Base-by-base conservation (phyloP, 2,113 vertebrate genomes). In the Eubucco bourcierii region DNA sequence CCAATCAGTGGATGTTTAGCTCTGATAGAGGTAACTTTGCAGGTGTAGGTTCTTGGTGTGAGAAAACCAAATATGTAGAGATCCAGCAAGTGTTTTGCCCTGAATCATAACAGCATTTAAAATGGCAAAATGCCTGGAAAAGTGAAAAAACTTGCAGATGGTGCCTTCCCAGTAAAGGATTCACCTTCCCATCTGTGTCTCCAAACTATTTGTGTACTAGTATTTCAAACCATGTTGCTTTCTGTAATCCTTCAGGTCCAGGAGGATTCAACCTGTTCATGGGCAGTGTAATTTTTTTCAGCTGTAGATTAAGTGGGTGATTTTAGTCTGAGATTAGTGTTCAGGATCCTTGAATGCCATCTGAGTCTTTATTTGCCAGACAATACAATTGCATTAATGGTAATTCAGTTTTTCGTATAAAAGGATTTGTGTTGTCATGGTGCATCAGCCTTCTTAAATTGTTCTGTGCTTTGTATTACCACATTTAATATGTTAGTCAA, bases 261-360 rank as follows among this genome's bases (percentile, higher is more conserved):
- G 20, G 29, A 73, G 23, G 15, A 79, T 80, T 90, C 63, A 73
- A 64, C 63, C 31, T 55, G 41, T 55, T 25, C 78, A 66, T 68
- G 58, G 72, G 67, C 73, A 87, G 23, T 64, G 27, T 84, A 85
- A 80, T 94, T 58, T 79, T 76, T 89, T 95, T 61, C 50, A 61
- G n/a, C 64, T 90, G 15, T 68, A 76, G 61, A 68, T 71, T 89
- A 94, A 95, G 87, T 82, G 68, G 50, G 68, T 94, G 90, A 82
- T 85, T 96, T 95, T 95, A 88, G 67, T 73, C 74, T 66, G 68
- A 84, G 87, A 93, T 95, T 95, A 93, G 86, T 47, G 59, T 53
- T 93, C 44, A 80, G 71, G 74, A 73, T 73, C n/a, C 65, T 95
- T 58, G 15, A 94, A 80, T 95, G 75, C 87, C 56, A 80, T 72